Percentiles rank a stretch among this genome's conserved stretches.
phyloP scores from a whole-genome alignment of 2,888 invertebrate species.

The Empis stercorea region DNA sequence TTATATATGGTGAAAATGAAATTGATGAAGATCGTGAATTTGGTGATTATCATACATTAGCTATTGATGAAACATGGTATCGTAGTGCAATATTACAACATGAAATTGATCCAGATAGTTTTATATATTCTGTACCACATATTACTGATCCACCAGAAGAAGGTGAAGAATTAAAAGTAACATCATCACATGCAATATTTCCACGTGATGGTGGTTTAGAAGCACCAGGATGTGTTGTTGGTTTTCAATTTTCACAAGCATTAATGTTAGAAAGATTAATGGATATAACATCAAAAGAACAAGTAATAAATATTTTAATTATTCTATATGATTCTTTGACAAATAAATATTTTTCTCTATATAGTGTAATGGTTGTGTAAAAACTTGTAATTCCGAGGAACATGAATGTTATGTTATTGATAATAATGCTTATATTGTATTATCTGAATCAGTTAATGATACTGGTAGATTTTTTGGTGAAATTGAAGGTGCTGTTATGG shows the following conservation, averaged over 20 bases:
- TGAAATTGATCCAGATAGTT: conserved; percentile 58
- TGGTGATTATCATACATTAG: conserved; percentile 58
- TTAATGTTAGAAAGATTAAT: conserved; percentile 56
- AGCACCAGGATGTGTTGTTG: conserved; percentile 80
- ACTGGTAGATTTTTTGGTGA: conserved; percentile 81
- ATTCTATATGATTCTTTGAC: too few species aligned
- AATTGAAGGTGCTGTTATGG: conserved; percentile 63
- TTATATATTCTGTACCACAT: conserved; percentile 66
- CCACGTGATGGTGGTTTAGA: conserved; percentile 60
- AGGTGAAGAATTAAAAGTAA: conserved; percentile 51
- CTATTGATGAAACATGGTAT: conserved; percentile 86
- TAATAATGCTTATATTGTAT: conserved; percentile 76
- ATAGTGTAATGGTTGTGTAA: conserved; percentile 39
- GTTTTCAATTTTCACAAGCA: conserved; percentile 67
- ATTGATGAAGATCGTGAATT: conserved; percentile 46
- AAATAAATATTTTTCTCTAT: background rate
- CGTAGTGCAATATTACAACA: conserved; percentile 79
- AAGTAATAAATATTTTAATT: conserved; percentile 22
- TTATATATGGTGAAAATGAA: conserved; percentile 48
- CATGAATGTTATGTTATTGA: conserved; percentile 82
- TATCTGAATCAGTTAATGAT: conserved; percentile 46
- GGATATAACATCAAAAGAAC: conserved; percentile 47
- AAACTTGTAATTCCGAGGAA: conserved; percentile 46
- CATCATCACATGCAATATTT: conserved; percentile 73
- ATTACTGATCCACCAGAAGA: conserved; percentile 33